phyloP scores from a whole-genome alignment of 2,797 vertebrate genomes.

The Lutra lutra region DNA sequence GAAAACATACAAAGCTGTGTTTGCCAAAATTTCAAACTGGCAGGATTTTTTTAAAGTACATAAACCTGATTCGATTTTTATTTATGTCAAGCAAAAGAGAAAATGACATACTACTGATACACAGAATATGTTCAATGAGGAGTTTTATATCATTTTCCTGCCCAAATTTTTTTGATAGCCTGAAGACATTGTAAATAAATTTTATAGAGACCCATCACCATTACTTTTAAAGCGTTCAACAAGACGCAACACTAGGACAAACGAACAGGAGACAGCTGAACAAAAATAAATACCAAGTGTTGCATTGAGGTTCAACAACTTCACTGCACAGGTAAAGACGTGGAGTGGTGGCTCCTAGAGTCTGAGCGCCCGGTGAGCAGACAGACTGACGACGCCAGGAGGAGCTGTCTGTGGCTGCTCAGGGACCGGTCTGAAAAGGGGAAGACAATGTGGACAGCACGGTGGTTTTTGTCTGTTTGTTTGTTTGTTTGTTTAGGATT shows the following conservation, averaged over 20 bases:
- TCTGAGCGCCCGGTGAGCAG: not conserved
- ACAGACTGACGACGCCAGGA: accelerated
- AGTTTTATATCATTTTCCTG: not conserved
- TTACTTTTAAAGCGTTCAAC: not conserved
- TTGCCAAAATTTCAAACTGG: not conserved
- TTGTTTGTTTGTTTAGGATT: not conserved
- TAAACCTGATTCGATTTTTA: not conserved
- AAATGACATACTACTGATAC: not conserved
- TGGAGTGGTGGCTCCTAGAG: not conserved
- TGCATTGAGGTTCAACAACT: not conserved
- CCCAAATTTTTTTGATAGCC: not conserved
- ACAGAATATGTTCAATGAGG: not conserved
- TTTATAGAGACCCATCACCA: not conserved
- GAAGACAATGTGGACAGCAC: accelerated
- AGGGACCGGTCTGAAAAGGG: not conserved
- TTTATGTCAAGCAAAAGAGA: constrained; percentile 11
- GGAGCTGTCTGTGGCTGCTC: too few relatives aligned
- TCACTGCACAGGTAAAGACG: not conserved
- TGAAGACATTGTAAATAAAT: not conserved
- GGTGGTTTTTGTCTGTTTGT: too few relatives aligned
- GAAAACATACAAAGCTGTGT: not conserved
- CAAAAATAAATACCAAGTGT: not conserved
- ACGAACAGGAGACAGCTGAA: not conserved
- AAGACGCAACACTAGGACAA: not conserved
- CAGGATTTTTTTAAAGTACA: not conserved